A percentile compares a stretch with the other conserved stretches of the same genome.
phyloP scores from a whole-genome alignment of 1,140 invertebrate species.

The Arctopsyche grandis region DNA sequence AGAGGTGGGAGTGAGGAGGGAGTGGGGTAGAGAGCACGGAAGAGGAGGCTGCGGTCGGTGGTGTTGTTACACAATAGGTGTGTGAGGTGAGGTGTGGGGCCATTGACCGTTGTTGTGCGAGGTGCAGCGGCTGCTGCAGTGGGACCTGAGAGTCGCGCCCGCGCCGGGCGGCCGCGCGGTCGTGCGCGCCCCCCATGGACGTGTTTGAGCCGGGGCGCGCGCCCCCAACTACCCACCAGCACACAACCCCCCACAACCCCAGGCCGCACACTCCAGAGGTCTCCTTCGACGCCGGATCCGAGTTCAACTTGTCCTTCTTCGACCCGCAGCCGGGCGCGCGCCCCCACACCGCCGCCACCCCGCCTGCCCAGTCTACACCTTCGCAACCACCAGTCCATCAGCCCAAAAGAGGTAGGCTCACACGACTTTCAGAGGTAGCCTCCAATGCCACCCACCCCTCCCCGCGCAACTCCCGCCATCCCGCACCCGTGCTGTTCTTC shows the following conservation, averaged over 20 bases:
- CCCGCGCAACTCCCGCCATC: too few relatives aligned
- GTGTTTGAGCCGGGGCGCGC: conserved; percentile 49
- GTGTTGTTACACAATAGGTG: too few relatives aligned
- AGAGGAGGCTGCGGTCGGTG: too few relatives aligned
- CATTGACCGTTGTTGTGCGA: too few relatives aligned
- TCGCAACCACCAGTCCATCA: conserved; percentile 39
- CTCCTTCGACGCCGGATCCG: conserved; percentile 77
- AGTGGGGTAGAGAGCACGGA: too few relatives aligned
- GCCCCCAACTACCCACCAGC: conserved; percentile 33
- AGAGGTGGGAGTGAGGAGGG: not conserved
- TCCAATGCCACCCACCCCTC: too few relatives aligned
- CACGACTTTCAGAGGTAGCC: conserved; percentile 48
- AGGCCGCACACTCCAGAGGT: conserved; percentile 69
- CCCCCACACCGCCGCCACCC: conserved; percentile 71
- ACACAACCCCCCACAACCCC: not conserved
- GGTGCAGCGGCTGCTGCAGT: not conserved
- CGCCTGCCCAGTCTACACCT: conserved; percentile 67
- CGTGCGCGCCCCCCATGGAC: conserved; percentile 44
- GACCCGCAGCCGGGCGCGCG: conserved; percentile 71
- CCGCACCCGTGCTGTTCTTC: too few relatives aligned
- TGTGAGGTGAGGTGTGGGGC: too few relatives aligned
- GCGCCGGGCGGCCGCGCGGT: conserved; percentile 26
- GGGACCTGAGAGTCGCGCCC: conserved; percentile 7
- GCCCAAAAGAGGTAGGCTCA: conserved; percentile 29
- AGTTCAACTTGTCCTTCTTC: conserved; percentile 83